phyloP scores from a whole-genome alignment of 2,888 invertebrate species.

The Trilocha varians region DNA sequence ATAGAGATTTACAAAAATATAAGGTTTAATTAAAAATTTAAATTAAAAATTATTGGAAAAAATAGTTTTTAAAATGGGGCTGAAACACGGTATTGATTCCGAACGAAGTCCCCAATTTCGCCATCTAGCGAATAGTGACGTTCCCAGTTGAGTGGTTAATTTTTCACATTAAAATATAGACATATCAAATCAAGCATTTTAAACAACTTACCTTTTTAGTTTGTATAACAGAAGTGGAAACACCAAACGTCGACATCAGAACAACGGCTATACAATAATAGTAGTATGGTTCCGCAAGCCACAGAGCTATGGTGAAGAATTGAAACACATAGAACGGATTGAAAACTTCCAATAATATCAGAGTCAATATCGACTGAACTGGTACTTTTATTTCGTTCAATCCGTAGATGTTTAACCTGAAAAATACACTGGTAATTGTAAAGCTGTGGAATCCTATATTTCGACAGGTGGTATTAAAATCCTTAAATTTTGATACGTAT shows the following conservation, averaged over 20 bases:
- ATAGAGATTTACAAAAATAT: too few species aligned
- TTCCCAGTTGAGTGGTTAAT: too few species aligned
- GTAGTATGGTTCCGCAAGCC: conserved; percentile 92
- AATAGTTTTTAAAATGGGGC: too few species aligned
- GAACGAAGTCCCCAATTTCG: too few species aligned
- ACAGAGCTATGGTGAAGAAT: conserved; percentile 89
- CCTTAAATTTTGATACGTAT: too few species aligned
- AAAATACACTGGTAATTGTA: conserved; percentile 10
- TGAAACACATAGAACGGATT: conserved; percentile 98
- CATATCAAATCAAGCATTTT: background rate
- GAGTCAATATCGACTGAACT: conserved; percentile 79
- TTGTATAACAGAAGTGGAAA: conserved; percentile 87
- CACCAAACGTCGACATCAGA: conserved; percentile 86
- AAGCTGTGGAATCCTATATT: too few species aligned
- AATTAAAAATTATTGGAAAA: too few species aligned
- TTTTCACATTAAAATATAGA: too few species aligned
- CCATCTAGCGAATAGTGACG: too few species aligned
- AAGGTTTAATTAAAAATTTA: too few species aligned
- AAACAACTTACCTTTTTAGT: conserved; percentile 79
- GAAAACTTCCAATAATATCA: conserved; percentile 86
- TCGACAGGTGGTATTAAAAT: too few species aligned
- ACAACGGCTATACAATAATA: conserved; percentile 92
- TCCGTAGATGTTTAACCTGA: conserved; percentile 86
- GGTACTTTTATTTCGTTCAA: conserved; percentile 88
- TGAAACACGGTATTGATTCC: too few species aligned